Evolutionary conservation across 2,113 vertebrate genomes (phyloP), one percentile per base, ranked within the genome.

Genomic region (Semnopithecus entellus): DNA sequence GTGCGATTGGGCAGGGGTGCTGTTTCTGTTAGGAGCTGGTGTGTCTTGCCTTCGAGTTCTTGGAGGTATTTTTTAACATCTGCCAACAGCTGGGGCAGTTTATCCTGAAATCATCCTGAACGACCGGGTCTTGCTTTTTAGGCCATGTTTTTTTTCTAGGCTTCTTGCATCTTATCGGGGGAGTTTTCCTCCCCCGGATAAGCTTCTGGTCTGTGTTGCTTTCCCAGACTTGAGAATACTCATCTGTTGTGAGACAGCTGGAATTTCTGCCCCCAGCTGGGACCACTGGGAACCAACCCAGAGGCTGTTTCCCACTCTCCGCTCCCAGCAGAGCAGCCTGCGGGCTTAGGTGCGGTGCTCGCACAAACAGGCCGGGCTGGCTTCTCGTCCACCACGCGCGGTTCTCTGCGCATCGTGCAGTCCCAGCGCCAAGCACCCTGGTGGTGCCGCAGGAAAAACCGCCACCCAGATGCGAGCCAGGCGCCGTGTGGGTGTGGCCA

Each of bases 1-100:
- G 16, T 40, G n/a, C 17, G 0, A 2, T 2, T 0, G 17, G 35
- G 43, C 6, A 30, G 32, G 8, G 2, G 17, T 0, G 4, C 57
- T 1, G 48, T 4, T 43, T 72, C 48, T 14, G 0, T 66, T 2
- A 6, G 64, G 40, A 66, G 22, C 32, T 6, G 14, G 30, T 1
- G 32, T 16, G 27, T 40, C 27, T 27, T 12, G 18, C 25, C 1
- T 20, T 4, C 13, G 35, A 16, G 40, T 2, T 45, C 83, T 57
- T 61, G 48, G 50, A 45, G 18, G 48, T 5, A 5, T 55, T 35
- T 55, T 70, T 18, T 1, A 27, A 35, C 7, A 8, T 38, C 32
- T 59, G 38, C 23, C 48, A 11, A 13, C 30, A 22, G 70, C 6
- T 11, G 52, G 50, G 52, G 20, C 3, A 0, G 30, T 16, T 48